Evolutionary conservation across 2,888 invertebrate genomes (phyloP).

Genomic region (Lasioglossum figueresi): DNA sequence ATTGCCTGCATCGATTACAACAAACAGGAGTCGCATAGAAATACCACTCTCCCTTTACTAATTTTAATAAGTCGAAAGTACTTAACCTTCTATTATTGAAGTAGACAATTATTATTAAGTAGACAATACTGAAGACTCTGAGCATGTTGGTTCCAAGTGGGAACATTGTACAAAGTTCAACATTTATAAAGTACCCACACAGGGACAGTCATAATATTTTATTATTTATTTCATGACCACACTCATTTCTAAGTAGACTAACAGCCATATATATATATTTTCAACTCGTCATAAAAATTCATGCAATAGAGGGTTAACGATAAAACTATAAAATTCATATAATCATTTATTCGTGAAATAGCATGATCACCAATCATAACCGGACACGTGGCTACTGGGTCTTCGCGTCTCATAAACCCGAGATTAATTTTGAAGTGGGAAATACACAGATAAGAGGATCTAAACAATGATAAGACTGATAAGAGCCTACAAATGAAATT

Average conservation of each 20-base stretch:
- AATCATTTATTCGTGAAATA: neutral
- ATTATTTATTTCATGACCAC: no score
- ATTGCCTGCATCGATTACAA: neutral
- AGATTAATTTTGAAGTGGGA: neutral
- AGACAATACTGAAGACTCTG: no score
- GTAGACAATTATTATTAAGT: no score
- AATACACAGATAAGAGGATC: neutral
- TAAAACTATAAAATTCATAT: neutral
- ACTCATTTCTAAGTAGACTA: no score
- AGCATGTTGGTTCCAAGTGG: no score
- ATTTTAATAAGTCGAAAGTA: neutral
- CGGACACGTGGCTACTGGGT: neutral
- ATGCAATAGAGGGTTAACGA: neutral
- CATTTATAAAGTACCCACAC: no score
- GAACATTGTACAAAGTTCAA: no score
- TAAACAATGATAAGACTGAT: neutral
- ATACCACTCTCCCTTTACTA: neutral
- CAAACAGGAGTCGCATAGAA: neutral
- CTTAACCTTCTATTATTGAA: no score
- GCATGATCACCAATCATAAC: neutral
- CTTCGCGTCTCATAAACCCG: neutral
- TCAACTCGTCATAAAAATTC: no score
- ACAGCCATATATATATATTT: no score
- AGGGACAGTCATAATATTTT: no score
- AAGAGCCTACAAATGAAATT: neutral